Evolutionary conservation across 2,888 invertebrate species (phyloP), one percentile per base, ranked within the genome.

Genomic region (Drosophila niveifrons): DNA sequence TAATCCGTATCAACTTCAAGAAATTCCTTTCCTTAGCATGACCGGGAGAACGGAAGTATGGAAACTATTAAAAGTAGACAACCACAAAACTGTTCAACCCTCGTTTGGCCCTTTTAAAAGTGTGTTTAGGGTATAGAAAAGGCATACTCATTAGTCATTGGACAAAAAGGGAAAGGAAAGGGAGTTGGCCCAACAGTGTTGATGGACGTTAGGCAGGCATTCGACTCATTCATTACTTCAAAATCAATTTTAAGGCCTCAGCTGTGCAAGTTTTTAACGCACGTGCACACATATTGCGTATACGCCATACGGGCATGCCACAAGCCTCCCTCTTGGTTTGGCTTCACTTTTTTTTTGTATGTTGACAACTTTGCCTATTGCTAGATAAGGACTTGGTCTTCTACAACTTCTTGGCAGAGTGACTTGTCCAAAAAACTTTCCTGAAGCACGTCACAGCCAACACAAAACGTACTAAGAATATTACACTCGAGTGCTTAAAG

Each of bases 171-270:
- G 17, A 23, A 17, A 10, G 46, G 13, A 28, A 48, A 4, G 23
- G 31, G 39, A 36, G n/a, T 8, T 17, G 4, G 18, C 11, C 6
- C 34, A n/a, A 17, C 72, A 62, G 50, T 64, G 78, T 75, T 69
- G 72, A 79, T 77, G 67, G 29, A 66, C 57, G 57, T 72, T 75
- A 75, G 72, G 69, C 84, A 52, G 72, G 69, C 84, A 52, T 57
- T 17, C 39, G 44, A 43, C 63, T 67, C 82, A 80, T 84, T 82
- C 66, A 78, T 87, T 87, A 82, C 69, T 68, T 71, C 62, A 79
- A 85, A 84, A 87, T 84, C 85, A 84, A 84, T 84, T 88, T 79
- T 31, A 65, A 66, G 70, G 48, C 34, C 36, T 11, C 39, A 66
- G 34, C 10, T 44, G 15, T 18, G 23, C 36, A 69, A 71, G 61